Base-by-base conservation (phyloP, 2,888 invertebrate species). In the Leptarthrus brevirostris region DNA sequence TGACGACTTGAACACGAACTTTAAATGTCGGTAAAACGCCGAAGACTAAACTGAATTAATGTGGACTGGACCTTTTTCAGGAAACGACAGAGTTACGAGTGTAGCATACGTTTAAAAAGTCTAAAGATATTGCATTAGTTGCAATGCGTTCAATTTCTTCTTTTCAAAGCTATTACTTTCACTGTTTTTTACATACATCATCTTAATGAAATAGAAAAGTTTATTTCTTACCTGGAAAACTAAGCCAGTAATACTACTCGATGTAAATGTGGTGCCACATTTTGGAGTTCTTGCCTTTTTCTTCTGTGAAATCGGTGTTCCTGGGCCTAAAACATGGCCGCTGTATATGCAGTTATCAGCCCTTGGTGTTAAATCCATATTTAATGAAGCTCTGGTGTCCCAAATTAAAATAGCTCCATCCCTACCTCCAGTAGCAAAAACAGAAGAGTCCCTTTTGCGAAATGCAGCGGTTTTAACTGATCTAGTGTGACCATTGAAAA, bases 331-430 rank as follows among this genome's bases (percentile, higher is more conserved):
- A 0, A 81, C 80, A 78, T 85, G 85, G 0, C 85, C 85, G 73
- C 84, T 84, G 53, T 81, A 84, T 47, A 95, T 93, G 70, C 89
- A 88, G 82, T 92, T 91, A 82, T 94, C 94, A 0, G 93, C 90
- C 69, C 87, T 88, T 18, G 88, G 87, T 0, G 82, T 82, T 56
- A 83, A 77, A 75, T 85, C 83, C 24, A 85, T 79, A 73, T 81
- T 85, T 10, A 85, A 84, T 74, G 84, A 86, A 20, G 87, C 87
- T 77, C 93, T 86, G 0, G 88, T 89, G 82, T 96, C 97, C 96
- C 96, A 96, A 16, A 96, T 82, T 79, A 94, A 89, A 16, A 96
- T 92, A 78, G 91, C 91, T 0, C 96, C 96, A 85, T 97, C 96
- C 34, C 96, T 86, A 0, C 93, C 92, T 16, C 96, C 96, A 0